Evolutionary conservation across 1,140 invertebrate genomes (phyloP).

Genomic region (Drosophila triauraria): DNA sequence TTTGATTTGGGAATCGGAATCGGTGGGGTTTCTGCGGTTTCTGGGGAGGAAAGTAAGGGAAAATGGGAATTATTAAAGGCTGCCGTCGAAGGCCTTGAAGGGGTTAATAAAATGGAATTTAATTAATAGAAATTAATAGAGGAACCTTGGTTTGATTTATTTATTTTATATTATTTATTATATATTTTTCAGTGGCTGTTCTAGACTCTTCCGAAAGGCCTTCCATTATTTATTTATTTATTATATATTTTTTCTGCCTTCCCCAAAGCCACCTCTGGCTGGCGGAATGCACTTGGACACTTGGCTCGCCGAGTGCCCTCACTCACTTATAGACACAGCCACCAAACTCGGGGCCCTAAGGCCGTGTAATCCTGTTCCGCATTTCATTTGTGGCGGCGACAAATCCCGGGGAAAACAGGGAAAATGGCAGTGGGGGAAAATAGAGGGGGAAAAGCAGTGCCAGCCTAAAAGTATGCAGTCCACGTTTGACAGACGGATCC

Average conservation of each 20-base stretch:
- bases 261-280: no score
- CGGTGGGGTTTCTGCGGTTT: neutral
- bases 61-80: neutral
- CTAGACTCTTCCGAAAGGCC: no score
- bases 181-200: neutral
- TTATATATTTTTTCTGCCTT: neutral
- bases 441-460: conserved; percentile 8
- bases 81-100: accelerated
- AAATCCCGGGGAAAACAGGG: conserved; percentile 21
- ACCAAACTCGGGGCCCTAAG: conserved; percentile 9
- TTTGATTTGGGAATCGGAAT: conserved; percentile 5
- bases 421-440: neutral
- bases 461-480: conserved; percentile 69
- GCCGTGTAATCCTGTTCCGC: conserved; percentile 50
- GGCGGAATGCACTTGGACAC: conserved; percentile 31
- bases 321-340: conserved; percentile 46
- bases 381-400: conserved; percentile 58
- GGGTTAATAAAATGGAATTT: no score
- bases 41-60: neutral
- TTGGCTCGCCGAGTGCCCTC: conserved; percentile 30
- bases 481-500: conserved; percentile 66
- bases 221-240: neutral
- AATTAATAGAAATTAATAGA: neutral
- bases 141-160: neutral
- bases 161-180: neutral